Base-by-base conservation (phyloP, 2,113 vertebrate genomes). In the Gambusia holbrooki region DNA sequence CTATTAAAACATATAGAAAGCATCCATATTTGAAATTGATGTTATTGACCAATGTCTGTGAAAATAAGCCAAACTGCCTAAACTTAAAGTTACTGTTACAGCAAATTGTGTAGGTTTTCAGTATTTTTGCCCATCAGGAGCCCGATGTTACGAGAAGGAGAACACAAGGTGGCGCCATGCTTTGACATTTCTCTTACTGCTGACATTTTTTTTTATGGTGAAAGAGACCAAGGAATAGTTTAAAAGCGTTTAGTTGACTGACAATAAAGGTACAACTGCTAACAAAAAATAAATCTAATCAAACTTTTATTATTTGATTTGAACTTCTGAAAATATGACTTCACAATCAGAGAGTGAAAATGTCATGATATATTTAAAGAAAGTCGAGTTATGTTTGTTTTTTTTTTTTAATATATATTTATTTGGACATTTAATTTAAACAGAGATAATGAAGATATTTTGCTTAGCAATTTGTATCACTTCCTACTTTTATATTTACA, bases 11-110 rank as follows among this genome's bases (percentile, higher is more conserved):
- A 37, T 48, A 29, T 72, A 61, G 22, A 54, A 28, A 33, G 32
- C 11, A 22, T 13, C 37, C 12, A 5, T 67, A 5, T 66, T 27
- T 15, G 25, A 45, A 37, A 65, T 66, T 27, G 19, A 29, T 30
- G 28, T 67, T 66, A 45, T 61, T 22, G 71, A 33, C 8, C 4
- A 58, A 11, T 63, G 60, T 69, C 14, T 82, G 68, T 75, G 33
- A 70, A 77, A 71, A 60, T 42, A 4, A 22, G n/a, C 28, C 15
- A 19, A 32, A 32, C 67, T 67, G 4, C 25, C 63, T 8, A 66
- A 74, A 42, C 78, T 76, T 40, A 73, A 83, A 85, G 22, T 32
- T 17, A 69, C 74, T 83, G 4, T 42, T 33, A 45, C 7, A 28
- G 13, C 30, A 68, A 76, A n/a, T 25, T 25, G 51, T 58, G 22